phyloP scores from a whole-genome alignment of 2,888 invertebrate genomes.

The Rhaphigaster nebulosa region DNA sequence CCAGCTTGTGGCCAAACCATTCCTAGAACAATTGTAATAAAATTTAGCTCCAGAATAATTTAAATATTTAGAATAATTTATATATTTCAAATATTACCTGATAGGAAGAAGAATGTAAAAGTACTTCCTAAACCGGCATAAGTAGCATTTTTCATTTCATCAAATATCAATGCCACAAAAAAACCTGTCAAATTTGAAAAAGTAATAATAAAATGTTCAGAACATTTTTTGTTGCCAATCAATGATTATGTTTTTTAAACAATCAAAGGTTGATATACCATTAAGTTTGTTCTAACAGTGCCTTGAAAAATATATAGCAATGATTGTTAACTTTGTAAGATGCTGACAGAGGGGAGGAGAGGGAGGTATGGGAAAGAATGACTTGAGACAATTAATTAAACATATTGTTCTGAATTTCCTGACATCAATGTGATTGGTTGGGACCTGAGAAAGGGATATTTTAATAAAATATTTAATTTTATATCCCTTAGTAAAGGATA shows the following conservation, averaged over 20 bases:
- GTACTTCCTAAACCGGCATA: conserved; percentile 65
- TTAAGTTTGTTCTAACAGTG: no score
- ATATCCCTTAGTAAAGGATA: no score
- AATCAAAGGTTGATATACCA: not conserved
- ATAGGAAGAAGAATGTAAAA: conserved; percentile 65
- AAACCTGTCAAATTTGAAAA: conserved; percentile 63
- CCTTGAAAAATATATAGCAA: no score
- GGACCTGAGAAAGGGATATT: no score
- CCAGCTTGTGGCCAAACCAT: conserved; percentile 76
- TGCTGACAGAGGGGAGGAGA: no score
- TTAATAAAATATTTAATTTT: no score
- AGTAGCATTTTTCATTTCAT: conserved; percentile 65
- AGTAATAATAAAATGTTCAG: not conserved
- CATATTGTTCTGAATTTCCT: no score
- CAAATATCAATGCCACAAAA: conserved; percentile 64
- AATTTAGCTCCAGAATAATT: not conserved
- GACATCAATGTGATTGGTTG: no score
- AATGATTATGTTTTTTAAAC: not conserved
- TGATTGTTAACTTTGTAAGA: no score
- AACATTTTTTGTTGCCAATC: not conserved
- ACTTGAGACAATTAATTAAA: no score
- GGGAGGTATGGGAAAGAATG: no score
- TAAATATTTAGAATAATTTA: not conserved
- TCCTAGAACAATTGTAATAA: conserved; percentile 62
- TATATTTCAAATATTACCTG: conserved; percentile 63